Percentiles rank a stretch among this genome's conserved stretches.
Conservation (phyloP, 2,888 invertebrate genomes). For the Dioctria linearis region DNA sequence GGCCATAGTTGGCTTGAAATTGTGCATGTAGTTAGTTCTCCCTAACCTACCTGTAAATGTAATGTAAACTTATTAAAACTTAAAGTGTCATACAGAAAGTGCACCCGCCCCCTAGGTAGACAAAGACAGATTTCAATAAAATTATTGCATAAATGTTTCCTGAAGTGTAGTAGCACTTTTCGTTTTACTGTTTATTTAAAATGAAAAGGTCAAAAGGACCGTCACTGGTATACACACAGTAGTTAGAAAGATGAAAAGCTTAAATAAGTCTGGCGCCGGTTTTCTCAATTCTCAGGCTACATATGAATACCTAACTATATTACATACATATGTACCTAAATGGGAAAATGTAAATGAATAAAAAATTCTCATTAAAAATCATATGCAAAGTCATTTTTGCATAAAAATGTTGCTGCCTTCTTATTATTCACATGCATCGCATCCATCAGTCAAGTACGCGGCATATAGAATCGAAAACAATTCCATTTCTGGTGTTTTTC, state of each 20-base stretch:
- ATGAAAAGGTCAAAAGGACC: too few species aligned
- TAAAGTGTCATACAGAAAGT: too few species aligned
- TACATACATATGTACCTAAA: background rate
- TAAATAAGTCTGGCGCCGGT: background rate
- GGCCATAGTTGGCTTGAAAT: too few species aligned
- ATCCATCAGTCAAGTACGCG: conserved; percentile 47
- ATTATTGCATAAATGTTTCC: too few species aligned
- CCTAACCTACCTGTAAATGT: too few species aligned
- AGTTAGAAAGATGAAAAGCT: background rate
- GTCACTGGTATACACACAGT: too few species aligned
- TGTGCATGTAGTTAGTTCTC: too few species aligned
- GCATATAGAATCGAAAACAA: conserved; percentile 7
- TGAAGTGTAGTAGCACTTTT: too few species aligned
- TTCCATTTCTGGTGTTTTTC: conserved; percentile 37
- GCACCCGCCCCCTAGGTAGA: too few species aligned
- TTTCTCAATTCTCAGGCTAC: background rate
- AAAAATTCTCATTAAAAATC: conserved; percentile 48
- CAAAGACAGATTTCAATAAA: too few species aligned
- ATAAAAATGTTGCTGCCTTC: conserved; percentile 28
- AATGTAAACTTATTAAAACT: too few species aligned
- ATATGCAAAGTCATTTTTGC: conserved; percentile 49
- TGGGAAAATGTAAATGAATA: conserved; percentile 34
- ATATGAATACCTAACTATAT: background rate
- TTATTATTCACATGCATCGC: conserved; percentile 51
- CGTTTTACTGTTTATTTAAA: too few species aligned